Percentiles rank a stretch among this genome's conserved stretches.
These are phyloP conservation scores for Sphaerophoria rueppellii DNA, from an alignment of 2,888 invertebrate genomes.

Conservation along the genomic window DNA sequence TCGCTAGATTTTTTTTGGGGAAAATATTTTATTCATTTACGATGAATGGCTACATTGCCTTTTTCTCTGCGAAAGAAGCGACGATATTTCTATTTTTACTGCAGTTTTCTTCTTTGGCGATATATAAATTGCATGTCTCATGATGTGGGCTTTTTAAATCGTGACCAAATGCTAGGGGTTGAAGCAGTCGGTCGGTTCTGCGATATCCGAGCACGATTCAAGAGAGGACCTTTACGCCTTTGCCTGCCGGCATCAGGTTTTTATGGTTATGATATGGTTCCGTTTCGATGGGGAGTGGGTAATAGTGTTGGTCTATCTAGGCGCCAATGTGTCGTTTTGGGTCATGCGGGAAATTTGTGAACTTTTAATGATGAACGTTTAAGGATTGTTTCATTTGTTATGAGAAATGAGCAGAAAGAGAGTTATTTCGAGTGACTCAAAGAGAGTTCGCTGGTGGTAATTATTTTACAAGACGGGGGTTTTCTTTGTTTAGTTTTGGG, in stretches of 20 bases:
- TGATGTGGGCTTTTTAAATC: constrained; percentile 43
- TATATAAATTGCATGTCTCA: constrained; percentile 55
- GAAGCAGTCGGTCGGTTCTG: background rate
- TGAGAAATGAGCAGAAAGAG: background rate
- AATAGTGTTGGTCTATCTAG: constrained; percentile 28
- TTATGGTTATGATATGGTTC: background rate
- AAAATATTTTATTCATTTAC: constrained; percentile 57
- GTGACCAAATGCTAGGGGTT: constrained; percentile 52
- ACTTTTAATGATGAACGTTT: constrained; percentile 60
- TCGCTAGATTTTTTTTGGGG: constrained; percentile 26
- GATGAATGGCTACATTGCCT: constrained; percentile 35
- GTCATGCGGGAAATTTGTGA: constrained; percentile 60
- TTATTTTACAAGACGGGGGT: constrained; percentile 38
- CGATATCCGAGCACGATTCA: too few relatives aligned
- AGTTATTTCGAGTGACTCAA: constrained; percentile 1
- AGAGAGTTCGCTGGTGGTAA: background rate
- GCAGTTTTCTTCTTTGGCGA: constrained; percentile 28
- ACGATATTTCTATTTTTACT: constrained; percentile 44
- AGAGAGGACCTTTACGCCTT: too few relatives aligned
- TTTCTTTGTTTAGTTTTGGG: background rate
- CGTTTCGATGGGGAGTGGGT: constrained; percentile 11
- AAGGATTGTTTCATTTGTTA: constrained; percentile 25
- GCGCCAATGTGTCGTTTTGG: constrained; percentile 67
- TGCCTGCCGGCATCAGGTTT: constrained; percentile 2
- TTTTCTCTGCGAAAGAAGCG: background rate